phyloP scores from a whole-genome alignment of 2,113 vertebrate species.

The Scatophagus argus region DNA sequence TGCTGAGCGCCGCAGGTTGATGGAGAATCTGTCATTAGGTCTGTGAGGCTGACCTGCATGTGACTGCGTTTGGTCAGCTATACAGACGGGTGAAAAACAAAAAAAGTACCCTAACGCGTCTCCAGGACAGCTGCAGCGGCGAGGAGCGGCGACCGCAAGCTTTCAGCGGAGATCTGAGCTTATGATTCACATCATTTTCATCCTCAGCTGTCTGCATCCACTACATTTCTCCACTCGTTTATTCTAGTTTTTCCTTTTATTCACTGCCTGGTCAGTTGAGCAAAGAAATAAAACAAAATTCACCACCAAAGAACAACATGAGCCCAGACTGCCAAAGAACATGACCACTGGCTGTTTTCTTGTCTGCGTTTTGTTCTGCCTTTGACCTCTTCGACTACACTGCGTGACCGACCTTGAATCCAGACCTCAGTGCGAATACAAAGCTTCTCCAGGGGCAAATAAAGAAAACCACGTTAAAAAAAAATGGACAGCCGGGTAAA shows the following conservation, averaged over 20 bases:
- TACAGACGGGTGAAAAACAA: too few species aligned
- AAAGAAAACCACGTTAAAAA: background rate
- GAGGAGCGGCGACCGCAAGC: background rate
- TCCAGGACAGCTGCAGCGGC: too few species aligned
- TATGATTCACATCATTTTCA: background rate
- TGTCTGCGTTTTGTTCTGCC: conserved; percentile 14
- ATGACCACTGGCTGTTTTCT: background rate
- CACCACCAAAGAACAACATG: background rate
- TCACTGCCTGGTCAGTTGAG: background rate
- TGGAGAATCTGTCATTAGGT: background rate
- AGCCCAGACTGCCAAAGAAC: background rate
- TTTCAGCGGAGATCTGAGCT: background rate
- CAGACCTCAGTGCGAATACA: background rate
- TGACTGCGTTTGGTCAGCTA: too few species aligned
- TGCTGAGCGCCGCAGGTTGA: background rate
- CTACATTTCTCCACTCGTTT: background rate
- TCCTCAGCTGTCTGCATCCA: background rate
- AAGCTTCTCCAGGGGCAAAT: conserved; percentile 4
- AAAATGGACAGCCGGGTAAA: background rate
- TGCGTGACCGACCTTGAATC: conserved; percentile 8
- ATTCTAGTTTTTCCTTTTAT: background rate
- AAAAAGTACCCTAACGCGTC: too few species aligned
- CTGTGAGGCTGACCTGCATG: background rate
- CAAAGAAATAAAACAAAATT: background rate
- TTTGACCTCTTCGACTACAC: background rate